Base-by-base conservation (phyloP, 2,888 invertebrate genomes). In the Drosophila anomalipes region DNA sequence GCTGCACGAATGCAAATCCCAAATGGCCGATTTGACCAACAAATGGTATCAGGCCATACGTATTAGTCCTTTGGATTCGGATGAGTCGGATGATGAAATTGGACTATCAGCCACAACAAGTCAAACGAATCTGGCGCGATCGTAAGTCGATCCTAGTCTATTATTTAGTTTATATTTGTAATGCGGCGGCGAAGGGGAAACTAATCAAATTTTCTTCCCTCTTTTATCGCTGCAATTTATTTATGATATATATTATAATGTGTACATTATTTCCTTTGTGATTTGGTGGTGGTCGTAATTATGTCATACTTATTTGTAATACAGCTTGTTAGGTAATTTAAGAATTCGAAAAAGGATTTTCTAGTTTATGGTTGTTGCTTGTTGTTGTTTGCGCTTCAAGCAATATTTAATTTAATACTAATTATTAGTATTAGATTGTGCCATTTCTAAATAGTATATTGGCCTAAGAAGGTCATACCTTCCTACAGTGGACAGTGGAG, bases 11-110 rank as follows among this genome's bases (percentile, higher is more conserved):
- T 99, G 99, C 92, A 98, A 98, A 93, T 97, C 97, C 82, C 98
- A 99, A 94, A 98, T 99, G 98, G 97, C 97, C 2, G 98, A 98
- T 93, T 94, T 99, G 80, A 98, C 99, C 0, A 98, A 98, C 92
- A 97, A 99, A 92, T 99, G 99, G 99, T 99, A 98, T 94, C 97
- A 99, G 93, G 98, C 98, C 0, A 98, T 99, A 82, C 95, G 98
- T 73, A 97, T 98, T 89, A 96, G 97, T 57, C 98, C 98, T 14
- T 95, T 97, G 77, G 96, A 97, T 87, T 97, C 97, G 37, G 97
- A 97, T 53, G 97, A 97, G 68, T 97, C 97, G 73, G 95, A 93
- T 60, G 93, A 93, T 60, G 93, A 93, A 54, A 79, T 92, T 47
- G 93, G 93, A 4, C 79, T 93, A 32, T 81, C 92, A 28, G 88